Percentiles rank a stretch among this genome's conserved stretches.
phyloP scores from a whole-genome alignment of 2,113 vertebrate species.

The Prunella himalayana region DNA sequence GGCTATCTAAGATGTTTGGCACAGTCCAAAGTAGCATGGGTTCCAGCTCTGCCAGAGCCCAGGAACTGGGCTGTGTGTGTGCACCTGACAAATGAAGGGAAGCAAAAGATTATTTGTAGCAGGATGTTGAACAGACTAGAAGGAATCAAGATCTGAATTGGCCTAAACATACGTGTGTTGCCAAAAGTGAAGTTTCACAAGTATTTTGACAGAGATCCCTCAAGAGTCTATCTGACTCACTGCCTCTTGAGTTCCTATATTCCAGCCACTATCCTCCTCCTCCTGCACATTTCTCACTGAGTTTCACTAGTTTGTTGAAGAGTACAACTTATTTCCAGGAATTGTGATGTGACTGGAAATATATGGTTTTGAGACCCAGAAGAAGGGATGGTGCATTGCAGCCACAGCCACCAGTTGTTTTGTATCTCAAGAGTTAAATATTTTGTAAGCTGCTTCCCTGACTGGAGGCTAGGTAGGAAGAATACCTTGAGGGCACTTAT shows the following conservation, averaged over 20 bases:
- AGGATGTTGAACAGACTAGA: background rate
- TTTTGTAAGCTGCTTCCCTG: background rate
- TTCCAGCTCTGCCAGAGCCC: background rate
- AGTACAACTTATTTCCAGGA: background rate
- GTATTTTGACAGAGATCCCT: background rate
- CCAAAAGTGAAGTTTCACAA: background rate
- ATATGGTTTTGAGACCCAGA: background rate
- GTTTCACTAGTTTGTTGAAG: background rate
- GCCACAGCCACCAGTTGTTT: background rate
- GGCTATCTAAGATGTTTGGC: background rate
- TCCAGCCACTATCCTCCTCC: background rate
- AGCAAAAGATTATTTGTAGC: background rate
- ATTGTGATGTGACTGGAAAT: background rate
- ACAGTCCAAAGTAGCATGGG: background rate
- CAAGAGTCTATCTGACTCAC: background rate
- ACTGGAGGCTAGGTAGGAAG: background rate
- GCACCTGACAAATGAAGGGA: background rate
- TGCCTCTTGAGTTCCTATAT: background rate
- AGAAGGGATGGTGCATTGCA: background rate
- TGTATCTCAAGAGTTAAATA: background rate
- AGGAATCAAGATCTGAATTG: background rate
- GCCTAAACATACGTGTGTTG: background rate
- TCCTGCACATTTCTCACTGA: background rate
- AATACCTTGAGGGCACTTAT: background rate
- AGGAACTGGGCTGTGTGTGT: background rate